Percentiles rank a stretch among this genome's conserved stretches.
Evolutionary conservation across 2,113 vertebrate species (phyloP).

Genomic region (Machaerirhynchus nigripectus): DNA sequence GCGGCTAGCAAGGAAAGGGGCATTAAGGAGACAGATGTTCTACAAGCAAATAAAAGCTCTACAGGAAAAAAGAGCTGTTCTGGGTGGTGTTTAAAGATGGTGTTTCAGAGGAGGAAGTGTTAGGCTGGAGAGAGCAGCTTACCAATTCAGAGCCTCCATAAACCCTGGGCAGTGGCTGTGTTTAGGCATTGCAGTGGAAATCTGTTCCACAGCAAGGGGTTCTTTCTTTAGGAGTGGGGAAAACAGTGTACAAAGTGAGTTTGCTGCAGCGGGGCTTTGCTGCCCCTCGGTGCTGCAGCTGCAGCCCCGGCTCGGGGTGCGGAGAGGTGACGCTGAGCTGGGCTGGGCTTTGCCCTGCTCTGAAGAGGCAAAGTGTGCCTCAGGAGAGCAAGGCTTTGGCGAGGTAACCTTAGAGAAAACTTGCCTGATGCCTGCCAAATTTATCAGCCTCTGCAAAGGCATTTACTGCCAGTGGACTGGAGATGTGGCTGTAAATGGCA

Average conservation of each 20-base stretch:
- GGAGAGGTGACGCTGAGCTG: not conserved
- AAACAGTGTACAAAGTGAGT: rapidly evolving
- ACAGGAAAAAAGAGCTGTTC: not conserved
- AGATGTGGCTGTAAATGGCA: not conserved
- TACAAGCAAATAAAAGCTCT: not conserved
- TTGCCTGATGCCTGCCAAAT: not conserved
- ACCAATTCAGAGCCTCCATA: rapidly evolving
- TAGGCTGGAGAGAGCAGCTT: not conserved
- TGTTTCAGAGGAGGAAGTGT: not conserved
- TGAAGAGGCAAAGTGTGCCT: not conserved
- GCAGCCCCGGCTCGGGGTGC: rapidly evolving
- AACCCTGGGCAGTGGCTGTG: not conserved
- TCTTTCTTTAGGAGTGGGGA: not conserved
- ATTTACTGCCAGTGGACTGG: not conserved
- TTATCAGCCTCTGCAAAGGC: not conserved
- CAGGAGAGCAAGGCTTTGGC: not conserved
- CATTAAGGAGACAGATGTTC: not conserved
- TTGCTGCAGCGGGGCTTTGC: not conserved
- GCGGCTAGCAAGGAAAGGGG: not conserved
- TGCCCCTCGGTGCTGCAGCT: not conserved
- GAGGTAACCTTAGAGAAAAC: not conserved
- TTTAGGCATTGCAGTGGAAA: rapidly evolving
- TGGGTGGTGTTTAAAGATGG: not conserved
- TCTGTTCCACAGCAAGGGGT: not conserved
- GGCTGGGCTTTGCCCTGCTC: not conserved